These are phyloP conservation scores for Cydia fagiglandana DNA, from an alignment of 1,140 invertebrate species.

Conservation along the genomic window DNA sequence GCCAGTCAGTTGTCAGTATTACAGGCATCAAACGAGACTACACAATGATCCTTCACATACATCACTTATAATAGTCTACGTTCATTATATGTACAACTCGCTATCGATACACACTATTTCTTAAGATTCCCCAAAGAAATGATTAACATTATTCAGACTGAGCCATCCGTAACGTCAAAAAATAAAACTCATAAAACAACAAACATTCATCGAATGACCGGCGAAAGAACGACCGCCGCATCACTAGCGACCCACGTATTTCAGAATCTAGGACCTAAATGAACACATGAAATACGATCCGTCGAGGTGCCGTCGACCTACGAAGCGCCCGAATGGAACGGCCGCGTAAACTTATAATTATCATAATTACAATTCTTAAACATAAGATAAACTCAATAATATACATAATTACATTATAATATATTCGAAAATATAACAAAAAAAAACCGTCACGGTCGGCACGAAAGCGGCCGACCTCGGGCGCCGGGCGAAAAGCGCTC, in stretches of 20 bases:
- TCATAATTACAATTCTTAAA: constrained; percentile 76
- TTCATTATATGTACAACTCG: constrained; percentile 47
- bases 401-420: constrained; percentile 76
- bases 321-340: constrained; percentile 50
- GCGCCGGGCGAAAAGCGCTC: constrained; percentile 39
- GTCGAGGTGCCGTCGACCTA: constrained; percentile 55
- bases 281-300: constrained; percentile 77
- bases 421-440: constrained; percentile 74
- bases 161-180: constrained; percentile 65
- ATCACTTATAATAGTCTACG: constrained; percentile 27
- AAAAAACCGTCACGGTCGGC: constrained; percentile 55
- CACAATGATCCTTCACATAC: constrained; percentile 30
- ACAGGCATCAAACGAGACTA: constrained; percentile 32
- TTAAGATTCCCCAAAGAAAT: constrained; percentile 67
- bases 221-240: constrained; percentile 61
- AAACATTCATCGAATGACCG: constrained; percentile 68
- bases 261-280: constrained; percentile 74
- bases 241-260: constrained; percentile 60
- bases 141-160: constrained; percentile 77
- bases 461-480: constrained; percentile 39
- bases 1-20: constrained; percentile 23
- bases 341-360: constrained; percentile 63
- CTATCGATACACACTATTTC: constrained; percentile 44
- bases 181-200: constrained; percentile 74
- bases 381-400: constrained; percentile 76